Base-by-base conservation (phyloP, 2,888 invertebrate genomes). In the Luperina nickerlii region DNA sequence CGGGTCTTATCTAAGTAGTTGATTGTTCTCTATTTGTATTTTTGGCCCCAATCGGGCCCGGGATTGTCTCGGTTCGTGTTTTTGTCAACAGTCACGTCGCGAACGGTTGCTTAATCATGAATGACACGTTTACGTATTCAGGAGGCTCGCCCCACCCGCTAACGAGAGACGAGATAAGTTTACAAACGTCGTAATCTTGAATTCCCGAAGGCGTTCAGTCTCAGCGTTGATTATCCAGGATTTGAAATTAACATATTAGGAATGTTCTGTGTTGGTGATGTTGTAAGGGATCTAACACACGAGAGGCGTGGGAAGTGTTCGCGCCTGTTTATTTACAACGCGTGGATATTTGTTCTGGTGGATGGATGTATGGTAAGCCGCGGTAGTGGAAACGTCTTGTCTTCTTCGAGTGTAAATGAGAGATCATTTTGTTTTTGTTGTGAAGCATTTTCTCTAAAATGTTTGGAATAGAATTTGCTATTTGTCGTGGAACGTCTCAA, bases 101-200 rank as follows among this genome's bases (percentile, higher is more conserved):
- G 91, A 92, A 92, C 93, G 92, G 93, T 95, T 94, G 94, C 93
- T 95, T 96, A 95, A 95, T 95, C 95, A 95, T 95, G 95, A 96
- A 95, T 96, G 95, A 95, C 95, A 92, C 93, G 95, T 93, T 96
- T 96, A 94, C 93, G 96, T 96, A 96, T 96, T 96, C 96, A 95
- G 93, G 90, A 92, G 94, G 94, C 94, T 94, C 93, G 91, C 93
- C 91, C 93, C 91, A 92, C 92, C 93, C 92, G 94, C 95, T 96
- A 96, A 96, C 96, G 95, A 96, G 96, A 94, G 94, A 94, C 95
- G 94, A 95, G 96, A 96, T 96, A 96, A 96, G 95, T 96, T 95
- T 95, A 95, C 95, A 94, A 96, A 96, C 95, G 95, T 94, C 93
- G 94, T 94, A 94, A 95, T 94, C 94, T 95, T 94, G 94, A 94